Evolutionary conservation across 2,888 invertebrate genomes (phyloP).

Genomic region (Caenorhabditis zanzibari): DNA sequence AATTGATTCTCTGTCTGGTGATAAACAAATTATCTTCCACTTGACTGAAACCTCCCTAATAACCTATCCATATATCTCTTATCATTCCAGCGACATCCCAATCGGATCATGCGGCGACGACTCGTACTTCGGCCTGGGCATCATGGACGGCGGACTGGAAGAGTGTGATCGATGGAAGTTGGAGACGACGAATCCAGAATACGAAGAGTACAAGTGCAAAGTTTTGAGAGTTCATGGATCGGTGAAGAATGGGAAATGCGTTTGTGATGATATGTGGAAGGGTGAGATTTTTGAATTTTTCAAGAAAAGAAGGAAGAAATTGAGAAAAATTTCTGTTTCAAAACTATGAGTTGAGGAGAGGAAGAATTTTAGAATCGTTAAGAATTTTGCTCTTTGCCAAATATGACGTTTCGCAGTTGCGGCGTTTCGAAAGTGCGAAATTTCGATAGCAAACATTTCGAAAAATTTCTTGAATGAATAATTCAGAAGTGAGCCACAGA

Average conservation of each 20-base stretch:
- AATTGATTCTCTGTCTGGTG: background rate
- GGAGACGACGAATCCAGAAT: conserved; percentile 70
- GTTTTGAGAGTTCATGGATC: conserved; percentile 73
- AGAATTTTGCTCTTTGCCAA: too few relatives aligned
- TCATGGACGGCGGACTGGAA: conserved; percentile 78
- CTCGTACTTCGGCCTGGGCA: conserved; percentile 73
- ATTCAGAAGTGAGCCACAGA: too few relatives aligned
- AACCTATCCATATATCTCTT: background rate
- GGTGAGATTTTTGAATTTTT: conserved; percentile 56
- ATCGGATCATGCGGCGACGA: conserved; percentile 70
- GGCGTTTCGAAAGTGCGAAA: too few relatives aligned
- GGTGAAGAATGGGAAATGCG: conserved; percentile 72
- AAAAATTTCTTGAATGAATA: too few relatives aligned
- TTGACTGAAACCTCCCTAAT: background rate
- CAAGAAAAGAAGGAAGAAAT: too few relatives aligned
- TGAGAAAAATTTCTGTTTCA: conserved; percentile 1
- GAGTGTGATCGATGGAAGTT: conserved; percentile 77
- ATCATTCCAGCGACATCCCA: conserved; percentile 68
- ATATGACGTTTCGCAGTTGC: too few relatives aligned
- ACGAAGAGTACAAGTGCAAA: conserved; percentile 80
- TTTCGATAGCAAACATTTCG: too few relatives aligned
- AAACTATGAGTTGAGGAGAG: too few relatives aligned
- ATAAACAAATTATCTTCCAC: background rate
- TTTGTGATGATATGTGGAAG: conserved; percentile 77
- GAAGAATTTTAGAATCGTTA: background rate